Conservation (phyloP, 2,888 invertebrate species). For the Taenaris catops region DNA sequence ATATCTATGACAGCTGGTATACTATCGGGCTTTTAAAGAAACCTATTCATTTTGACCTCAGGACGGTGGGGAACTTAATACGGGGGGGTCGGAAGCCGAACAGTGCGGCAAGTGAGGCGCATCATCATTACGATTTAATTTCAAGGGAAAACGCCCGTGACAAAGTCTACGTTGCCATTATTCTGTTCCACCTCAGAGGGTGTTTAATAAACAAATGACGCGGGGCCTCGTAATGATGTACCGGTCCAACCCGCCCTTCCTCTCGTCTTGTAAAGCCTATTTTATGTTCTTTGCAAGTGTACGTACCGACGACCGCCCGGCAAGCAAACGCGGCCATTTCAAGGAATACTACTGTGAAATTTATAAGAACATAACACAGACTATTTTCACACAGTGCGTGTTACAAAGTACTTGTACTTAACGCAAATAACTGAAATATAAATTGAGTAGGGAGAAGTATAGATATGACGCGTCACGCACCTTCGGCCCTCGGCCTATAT, state of each 20-base stretch:
- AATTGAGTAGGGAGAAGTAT: too few relatives aligned
- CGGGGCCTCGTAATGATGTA: constrained; percentile 64
- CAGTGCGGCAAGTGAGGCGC: constrained; percentile 57
- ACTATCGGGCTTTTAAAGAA: constrained; percentile 58
- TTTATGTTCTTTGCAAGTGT: constrained; percentile 46
- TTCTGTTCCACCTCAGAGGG: constrained; percentile 72
- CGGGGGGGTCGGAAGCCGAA: constrained; percentile 52
- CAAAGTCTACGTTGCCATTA: constrained; percentile 72
- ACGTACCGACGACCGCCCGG: constrained; percentile 20
- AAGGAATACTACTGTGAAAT: constrained; percentile 17
- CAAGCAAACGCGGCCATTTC: constrained; percentile 17
- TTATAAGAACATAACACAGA: constrained; percentile 16
- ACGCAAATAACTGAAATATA: too few relatives aligned
- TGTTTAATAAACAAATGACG: constrained; percentile 78
- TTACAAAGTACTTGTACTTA: too few relatives aligned
- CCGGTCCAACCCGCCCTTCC: constrained; percentile 43
- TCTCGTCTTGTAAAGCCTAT: constrained; percentile 48
- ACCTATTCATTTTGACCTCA: constrained; percentile 74
- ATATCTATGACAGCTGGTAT: constrained; percentile 67
- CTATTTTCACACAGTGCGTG: constrained; percentile 12
- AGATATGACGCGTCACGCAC: too few relatives aligned
- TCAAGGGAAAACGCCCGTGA: constrained; percentile 69
- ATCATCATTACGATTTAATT: constrained; percentile 77
- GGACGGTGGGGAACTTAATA: constrained; percentile 67
- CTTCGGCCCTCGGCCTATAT: too few relatives aligned